These are phyloP conservation scores for Colletes latitarsis DNA, from an alignment of 1,140 invertebrate species.

Conservation along the genomic window DNA sequence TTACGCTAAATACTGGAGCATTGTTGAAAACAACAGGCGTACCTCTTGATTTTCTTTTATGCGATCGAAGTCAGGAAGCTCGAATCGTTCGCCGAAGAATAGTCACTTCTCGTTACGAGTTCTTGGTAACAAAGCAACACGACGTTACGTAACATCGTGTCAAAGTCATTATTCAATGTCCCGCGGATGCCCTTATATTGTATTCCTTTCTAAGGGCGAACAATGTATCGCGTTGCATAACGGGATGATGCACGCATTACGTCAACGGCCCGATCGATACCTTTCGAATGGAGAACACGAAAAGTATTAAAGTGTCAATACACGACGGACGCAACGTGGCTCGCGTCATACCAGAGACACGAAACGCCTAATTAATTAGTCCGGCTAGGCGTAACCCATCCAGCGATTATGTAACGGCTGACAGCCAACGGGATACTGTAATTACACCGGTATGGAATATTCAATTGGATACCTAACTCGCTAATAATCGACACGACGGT, in stretches of 20 bases:
- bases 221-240: conserved; percentile 33
- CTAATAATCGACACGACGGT: conserved; percentile 69
- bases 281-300: background rate
- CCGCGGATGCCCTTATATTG: background rate
- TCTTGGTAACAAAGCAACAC: conserved; percentile 10
- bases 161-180: conserved; percentile 8
- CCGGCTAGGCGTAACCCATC: conserved; percentile 40
- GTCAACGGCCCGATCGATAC: conserved; percentile 3
- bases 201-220: conserved; percentile 8
- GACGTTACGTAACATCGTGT: background rate
- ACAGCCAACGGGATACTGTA: conserved; percentile 61
- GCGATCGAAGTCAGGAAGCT: no score
- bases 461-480: conserved; percentile 71
- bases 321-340: background rate
- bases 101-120: background rate
- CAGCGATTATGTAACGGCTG: conserved; percentile 60
- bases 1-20: no score
- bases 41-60: no score
- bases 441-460: conserved; percentile 69
- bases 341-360: conserved; percentile 23
- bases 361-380: conserved; percentile 60
- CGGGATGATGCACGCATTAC: conserved; percentile 10
- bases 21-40: no score
- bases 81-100: no score
- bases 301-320: background rate